Evolutionary conservation across 2,797 vertebrate species (phyloP), one percentile per base, ranked within the genome.

Genomic region (Cirrhinus mrigala): DNA sequence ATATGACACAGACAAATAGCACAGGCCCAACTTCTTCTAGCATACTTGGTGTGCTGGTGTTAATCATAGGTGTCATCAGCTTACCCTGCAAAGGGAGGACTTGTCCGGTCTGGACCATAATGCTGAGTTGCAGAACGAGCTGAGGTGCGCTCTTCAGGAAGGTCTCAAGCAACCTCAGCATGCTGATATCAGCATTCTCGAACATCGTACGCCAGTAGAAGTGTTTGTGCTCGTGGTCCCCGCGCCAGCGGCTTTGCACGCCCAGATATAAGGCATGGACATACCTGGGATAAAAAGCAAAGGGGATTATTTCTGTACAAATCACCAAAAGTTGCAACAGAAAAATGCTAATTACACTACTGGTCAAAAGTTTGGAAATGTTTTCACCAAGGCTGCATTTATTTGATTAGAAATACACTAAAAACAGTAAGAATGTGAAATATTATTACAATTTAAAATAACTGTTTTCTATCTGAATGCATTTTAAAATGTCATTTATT

Each of bases 81-180:
- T 90, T 96, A 99, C 98, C 98, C 90, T 98, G 97, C 81, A 99
- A 93, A 0, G 97, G 96, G 87, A 96, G 93, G 1, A 98, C 95
- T 87, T 92, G 87, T 60, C 88, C 93, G 89, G 93, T 94, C 86
- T 97, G 94, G 90, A 98, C 93, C 96, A 98, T 97, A 92, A 99
- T 97, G 95, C 96, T 97, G 90, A 99, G 97, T 95, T 99, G 98
- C 94, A 99, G 94, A 80, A 99, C 97, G 0, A 99, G 97, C 94
- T 99, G 98, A 27, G 98, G 98, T 5, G 98, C 98, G 9, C 98
- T 99, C 95, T 99, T 98, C 90, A 99, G 95, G 93, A 99, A 99
- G 90, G 97, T 97, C 95, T 99, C 98, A 58, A 99, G 95, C 79
- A 99, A 95, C 14, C 98, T 95, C 91, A 99, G 94, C 97, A 99